phyloP scores from a whole-genome alignment of 1,140 invertebrate species.

The Conus ventricosus region DNA sequence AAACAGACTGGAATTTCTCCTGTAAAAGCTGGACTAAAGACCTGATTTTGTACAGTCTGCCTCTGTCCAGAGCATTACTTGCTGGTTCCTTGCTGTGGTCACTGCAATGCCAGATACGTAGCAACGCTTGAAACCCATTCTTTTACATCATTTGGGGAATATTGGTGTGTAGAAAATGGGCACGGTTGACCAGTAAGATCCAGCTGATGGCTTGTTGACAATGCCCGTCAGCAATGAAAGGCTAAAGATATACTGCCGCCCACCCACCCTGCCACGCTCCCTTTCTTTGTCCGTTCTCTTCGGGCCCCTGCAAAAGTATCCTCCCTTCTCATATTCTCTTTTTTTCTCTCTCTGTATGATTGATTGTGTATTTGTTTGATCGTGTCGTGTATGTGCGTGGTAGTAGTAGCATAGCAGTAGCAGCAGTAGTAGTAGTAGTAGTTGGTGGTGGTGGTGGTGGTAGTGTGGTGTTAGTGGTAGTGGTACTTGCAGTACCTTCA shows the following conservation, averaged over 20 bases:
- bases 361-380: not conserved
- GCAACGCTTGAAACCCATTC: not conserved
- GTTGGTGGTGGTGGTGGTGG: too few relatives aligned
- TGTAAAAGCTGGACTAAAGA: not conserved
- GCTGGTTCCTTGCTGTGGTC: not conserved
- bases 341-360: not conserved
- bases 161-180: not conserved
- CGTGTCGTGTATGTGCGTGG: too few relatives aligned
- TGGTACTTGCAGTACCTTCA: not conserved
- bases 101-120: not conserved
- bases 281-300: too few relatives aligned
- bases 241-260: too few relatives aligned
- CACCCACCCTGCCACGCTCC: too few relatives aligned
- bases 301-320: too few relatives aligned
- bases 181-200: not conserved
- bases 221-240: not conserved
- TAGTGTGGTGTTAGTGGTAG: not conserved
- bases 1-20: constrained; percentile 6
- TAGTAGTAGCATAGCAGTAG: too few relatives aligned
- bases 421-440: too few relatives aligned
- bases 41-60: constrained; percentile 14
- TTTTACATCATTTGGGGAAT: not conserved
- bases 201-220: not conserved
- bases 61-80: too few relatives aligned
- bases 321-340: not conserved